Evolutionary conservation across 2,113 vertebrate genomes (phyloP).

Genomic region (Proterorhinus semilunaris): DNA sequence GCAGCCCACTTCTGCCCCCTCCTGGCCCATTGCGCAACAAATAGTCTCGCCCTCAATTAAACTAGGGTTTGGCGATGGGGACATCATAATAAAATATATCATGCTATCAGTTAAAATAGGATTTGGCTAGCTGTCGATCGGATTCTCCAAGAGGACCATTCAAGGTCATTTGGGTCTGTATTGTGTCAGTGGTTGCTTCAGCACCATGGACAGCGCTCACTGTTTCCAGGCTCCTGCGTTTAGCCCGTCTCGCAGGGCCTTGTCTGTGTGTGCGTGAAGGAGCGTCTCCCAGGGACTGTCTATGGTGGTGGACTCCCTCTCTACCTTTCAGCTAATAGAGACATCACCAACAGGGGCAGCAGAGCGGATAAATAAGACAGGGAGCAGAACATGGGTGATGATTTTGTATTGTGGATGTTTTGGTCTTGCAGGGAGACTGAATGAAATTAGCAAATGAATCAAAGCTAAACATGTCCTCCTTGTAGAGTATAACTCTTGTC

Average conservation of each 20-base stretch:
- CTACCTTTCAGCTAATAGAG: background rate
- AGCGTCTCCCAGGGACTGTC: background rate
- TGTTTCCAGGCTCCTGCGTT: background rate
- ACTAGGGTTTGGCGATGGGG: background rate
- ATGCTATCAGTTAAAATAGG: background rate
- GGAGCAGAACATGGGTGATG: background rate
- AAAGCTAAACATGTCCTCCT: background rate
- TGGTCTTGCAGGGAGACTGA: too few species aligned
- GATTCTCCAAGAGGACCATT: background rate
- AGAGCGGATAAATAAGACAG: background rate
- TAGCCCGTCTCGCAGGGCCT: background rate
- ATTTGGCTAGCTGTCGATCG: background rate
- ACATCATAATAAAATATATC: background rate
- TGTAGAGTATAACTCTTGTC: too few species aligned
- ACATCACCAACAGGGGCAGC: background rate
- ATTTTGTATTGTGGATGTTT: background rate
- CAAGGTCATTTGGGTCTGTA: background rate
- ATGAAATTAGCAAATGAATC: background rate
- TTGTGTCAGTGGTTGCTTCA: constrained; percentile 40
- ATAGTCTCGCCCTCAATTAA: background rate
- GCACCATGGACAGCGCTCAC: constrained; percentile 67
- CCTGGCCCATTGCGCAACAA: constrained; percentile 22
- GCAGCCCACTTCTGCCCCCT: constrained; percentile 60
- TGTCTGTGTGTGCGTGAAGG: background rate
- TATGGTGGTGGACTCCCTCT: background rate